Evolutionary conservation across 2,113 vertebrate species (phyloP).

Genomic region (Hypomesus transpacificus): DNA sequence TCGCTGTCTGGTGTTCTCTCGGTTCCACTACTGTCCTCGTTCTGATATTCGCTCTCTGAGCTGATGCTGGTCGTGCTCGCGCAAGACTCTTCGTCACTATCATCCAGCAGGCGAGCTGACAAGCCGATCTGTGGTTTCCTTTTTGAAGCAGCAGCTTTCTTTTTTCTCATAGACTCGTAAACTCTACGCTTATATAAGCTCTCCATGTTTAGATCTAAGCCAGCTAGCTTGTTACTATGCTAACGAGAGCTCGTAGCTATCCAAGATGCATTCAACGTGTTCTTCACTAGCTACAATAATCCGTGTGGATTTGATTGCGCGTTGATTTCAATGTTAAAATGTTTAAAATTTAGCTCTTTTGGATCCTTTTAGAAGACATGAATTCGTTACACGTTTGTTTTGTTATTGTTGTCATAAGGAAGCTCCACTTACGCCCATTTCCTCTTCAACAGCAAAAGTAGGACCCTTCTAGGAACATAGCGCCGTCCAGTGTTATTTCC

Average conservation of each 20-base stretch:
- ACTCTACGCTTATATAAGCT: constrained; percentile 70
- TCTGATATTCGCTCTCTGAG: constrained; percentile 59
- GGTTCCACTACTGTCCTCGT: constrained; percentile 44
- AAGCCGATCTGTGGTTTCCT: constrained; percentile 63
- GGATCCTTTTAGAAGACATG: too few species aligned
- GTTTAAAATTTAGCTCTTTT: too few species aligned
- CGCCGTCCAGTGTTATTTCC: background rate
- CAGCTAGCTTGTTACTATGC: too few species aligned
- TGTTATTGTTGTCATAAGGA: background rate
- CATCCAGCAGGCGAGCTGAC: constrained; percentile 63
- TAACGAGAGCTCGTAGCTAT: too few species aligned
- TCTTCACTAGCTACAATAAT: too few species aligned
- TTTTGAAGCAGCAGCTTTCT: constrained; percentile 52
- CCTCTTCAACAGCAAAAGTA: background rate
- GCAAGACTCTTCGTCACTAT: constrained; percentile 67
- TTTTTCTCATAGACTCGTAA: constrained; percentile 69
- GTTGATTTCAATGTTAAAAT: too few species aligned
- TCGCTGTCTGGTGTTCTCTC: background rate
- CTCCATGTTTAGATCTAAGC: constrained; percentile 49
- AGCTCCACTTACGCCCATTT: background rate
- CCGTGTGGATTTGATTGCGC: too few species aligned
- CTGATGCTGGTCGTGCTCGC: constrained; percentile 40
- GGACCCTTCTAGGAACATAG: background rate
- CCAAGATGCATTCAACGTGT: too few species aligned
- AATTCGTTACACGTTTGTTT: background rate